Conservation (phyloP, 2,888 invertebrate genomes). For the Liposcelis brunnea region DNA sequence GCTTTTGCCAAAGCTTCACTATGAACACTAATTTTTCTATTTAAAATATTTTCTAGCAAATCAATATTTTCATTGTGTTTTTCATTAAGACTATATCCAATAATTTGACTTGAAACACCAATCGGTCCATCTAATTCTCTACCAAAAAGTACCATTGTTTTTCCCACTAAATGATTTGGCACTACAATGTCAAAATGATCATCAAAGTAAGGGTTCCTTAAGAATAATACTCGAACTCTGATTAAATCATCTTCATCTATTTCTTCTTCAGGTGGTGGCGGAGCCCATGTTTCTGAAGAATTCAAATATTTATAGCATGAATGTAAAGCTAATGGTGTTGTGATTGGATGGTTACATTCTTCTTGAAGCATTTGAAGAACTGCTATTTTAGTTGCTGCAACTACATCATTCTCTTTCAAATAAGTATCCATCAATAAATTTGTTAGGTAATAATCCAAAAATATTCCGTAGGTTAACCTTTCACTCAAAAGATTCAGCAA, state of each 20-base stretch:
- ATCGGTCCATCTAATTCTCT: constrained; percentile 27
- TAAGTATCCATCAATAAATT: constrained; percentile 68
- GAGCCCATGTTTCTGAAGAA: constrained; percentile 30
- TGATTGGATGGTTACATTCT: constrained; percentile 55
- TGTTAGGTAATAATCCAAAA: constrained; percentile 63
- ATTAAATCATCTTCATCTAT: constrained; percentile 39
- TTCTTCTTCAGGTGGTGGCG: constrained; percentile 23
- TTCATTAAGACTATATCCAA: constrained; percentile 48
- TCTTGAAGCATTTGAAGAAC: constrained; percentile 76
- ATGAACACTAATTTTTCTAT: constrained; percentile 22
- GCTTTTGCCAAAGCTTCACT: constrained; percentile 11
- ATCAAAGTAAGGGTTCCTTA: constrained; percentile 72
- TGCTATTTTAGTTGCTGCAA: constrained; percentile 58
- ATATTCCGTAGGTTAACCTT: constrained; percentile 74
- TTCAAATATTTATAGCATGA: constrained; percentile 55
- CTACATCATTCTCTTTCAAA: constrained; percentile 46
- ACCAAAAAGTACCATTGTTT: constrained; percentile 54
- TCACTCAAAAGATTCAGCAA: constrained; percentile 59
- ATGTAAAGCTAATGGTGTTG: constrained; percentile 48
- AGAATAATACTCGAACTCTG: constrained; percentile 56
- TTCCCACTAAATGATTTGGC: constrained; percentile 55
- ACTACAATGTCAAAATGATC: constrained; percentile 76
- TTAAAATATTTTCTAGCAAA: constrained; percentile 18
- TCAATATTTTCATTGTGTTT: constrained; percentile 39
- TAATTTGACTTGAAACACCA: constrained; percentile 37